Evolutionary conservation across 2,888 invertebrate genomes (phyloP).

Genomic region (Drosophila leonis): DNA sequence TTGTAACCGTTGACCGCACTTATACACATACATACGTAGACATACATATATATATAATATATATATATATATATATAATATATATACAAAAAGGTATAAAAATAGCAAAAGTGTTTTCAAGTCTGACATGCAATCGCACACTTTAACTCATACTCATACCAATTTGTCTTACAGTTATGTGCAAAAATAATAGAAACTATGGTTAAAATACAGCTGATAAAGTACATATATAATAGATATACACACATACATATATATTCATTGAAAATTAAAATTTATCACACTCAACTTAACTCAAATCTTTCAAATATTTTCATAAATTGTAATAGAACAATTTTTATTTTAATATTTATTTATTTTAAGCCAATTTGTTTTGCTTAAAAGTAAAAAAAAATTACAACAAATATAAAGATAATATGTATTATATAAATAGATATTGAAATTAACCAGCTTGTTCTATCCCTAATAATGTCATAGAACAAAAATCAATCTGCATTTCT

Average conservation of each 20-base stretch:
- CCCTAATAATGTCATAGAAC: too few species aligned
- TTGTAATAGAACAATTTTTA: too few species aligned
- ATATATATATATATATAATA: not conserved
- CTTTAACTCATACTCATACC: not conserved
- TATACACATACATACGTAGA: constrained; percentile 27
- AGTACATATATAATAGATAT: not conserved
- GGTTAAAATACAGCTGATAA: not conserved
- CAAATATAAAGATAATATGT: too few species aligned
- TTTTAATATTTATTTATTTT: too few species aligned
- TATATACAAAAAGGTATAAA: constrained; percentile 32
- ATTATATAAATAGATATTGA: too few species aligned
- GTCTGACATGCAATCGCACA: constrained; percentile 6
- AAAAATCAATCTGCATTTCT: not conserved
- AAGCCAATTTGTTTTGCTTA: too few species aligned
- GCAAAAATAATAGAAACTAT: constrained; percentile 7
- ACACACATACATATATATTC: not conserved
- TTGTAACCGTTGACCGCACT: constrained; percentile 67
- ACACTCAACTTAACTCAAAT: not conserved
- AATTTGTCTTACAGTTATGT: not conserved
- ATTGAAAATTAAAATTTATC: not conserved
- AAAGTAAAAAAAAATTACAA: too few species aligned
- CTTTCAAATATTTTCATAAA: not conserved
- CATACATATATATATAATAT: not conserved
- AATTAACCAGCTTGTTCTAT: too few species aligned
- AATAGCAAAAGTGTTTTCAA: constrained; percentile 12